Base-by-base conservation (phyloP, 2,113 vertebrate genomes). In the Archocentrus centrarchus region DNA sequence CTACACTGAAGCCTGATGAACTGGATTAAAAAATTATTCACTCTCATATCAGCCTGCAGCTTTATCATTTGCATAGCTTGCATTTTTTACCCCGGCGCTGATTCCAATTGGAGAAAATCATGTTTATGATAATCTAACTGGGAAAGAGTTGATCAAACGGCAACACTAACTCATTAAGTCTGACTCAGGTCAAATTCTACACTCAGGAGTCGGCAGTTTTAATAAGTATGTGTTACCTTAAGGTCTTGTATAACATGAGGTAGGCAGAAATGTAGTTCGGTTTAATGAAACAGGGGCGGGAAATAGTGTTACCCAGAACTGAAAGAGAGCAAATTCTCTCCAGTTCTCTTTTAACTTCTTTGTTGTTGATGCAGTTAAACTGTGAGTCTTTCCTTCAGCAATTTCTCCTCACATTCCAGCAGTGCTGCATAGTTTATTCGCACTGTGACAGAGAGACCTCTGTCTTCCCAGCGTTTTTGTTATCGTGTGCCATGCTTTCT, bases 391-490 rank as follows among this genome's bases (percentile, higher is more conserved):
- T 84, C 82, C 77, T 90, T 80, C 20, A 50, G 80, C 78, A 24
- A 22, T 76, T 20, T 60, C 80, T 88, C 80, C 62, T 83, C 80
- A 44, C 18, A 37, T 76, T 91, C 66, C 81, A 63, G 66, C 35
- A 11, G 32, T 27, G 75, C 57, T 91, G 79, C 93, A 84, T 85
- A 79, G 75, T 91, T 86, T 83, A 88, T 89, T 85, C 11, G 35
- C 62, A 20, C 80, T 27, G 83, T 87, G 47, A 80, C 73, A 61
- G 68, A 76, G 61, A 81, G 78, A 78, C 77, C 55, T 79, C 82
- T 68, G 81, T 88, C 87, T 81, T 68, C 59, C 47, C 44, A 5
- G 50, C 18, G 7, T 61, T 32, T 57, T 64, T 93, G 41, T 86
- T 81, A 76, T 91, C 73, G 76, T 75, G 64, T 85, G 62, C 82